A percentile compares a stretch with the other conserved stretches of the same genome.
Evolutionary conservation across 2,797 vertebrate genomes (phyloP).

Genomic region (Gorsachius magnificus): DNA sequence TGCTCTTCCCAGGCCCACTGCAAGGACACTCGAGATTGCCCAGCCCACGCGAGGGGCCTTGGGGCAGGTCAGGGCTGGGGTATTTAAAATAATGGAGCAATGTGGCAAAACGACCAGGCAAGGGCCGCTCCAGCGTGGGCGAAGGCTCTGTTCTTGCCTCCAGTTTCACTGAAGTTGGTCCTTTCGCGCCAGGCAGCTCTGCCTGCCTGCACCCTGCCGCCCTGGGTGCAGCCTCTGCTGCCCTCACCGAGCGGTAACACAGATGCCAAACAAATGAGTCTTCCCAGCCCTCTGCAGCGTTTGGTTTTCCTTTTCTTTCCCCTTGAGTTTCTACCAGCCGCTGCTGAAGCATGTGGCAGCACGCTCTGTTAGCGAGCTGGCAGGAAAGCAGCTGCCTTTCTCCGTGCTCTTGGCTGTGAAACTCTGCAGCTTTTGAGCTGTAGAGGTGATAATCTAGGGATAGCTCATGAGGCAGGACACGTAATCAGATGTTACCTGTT

Average conservation of each 20-base stretch:
- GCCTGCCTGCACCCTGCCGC: not conserved
- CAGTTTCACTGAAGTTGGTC: not conserved
- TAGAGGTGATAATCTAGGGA: not conserved
- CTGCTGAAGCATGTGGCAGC: slow-evolving; percentile 38
- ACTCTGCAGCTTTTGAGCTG: not conserved
- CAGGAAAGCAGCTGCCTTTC: not conserved
- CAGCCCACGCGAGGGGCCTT: not conserved
- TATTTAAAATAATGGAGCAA: not conserved
- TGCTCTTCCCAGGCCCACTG: not conserved
- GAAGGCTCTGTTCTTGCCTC: not conserved
- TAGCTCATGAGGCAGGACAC: not conserved
- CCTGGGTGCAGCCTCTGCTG: not conserved
- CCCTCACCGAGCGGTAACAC: not conserved
- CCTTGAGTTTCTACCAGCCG: slow-evolving; percentile 16
- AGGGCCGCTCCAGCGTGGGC: not conserved
- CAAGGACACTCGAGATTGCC: not conserved
- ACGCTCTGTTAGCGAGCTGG: not conserved
- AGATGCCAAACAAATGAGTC: slow-evolving; percentile 19
- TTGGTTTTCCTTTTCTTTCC: not conserved
- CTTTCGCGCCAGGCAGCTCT: not conserved
- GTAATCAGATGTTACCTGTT: not conserved
- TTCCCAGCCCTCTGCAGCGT: not conserved
- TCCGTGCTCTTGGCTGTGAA: slow-evolving; percentile 31
- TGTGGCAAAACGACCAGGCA: fast-evolving
- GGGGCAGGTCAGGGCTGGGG: not conserved